Evolutionary conservation across 1,140 invertebrate genomes (phyloP).

Genomic region (Sarcophaga peregrina): DNA sequence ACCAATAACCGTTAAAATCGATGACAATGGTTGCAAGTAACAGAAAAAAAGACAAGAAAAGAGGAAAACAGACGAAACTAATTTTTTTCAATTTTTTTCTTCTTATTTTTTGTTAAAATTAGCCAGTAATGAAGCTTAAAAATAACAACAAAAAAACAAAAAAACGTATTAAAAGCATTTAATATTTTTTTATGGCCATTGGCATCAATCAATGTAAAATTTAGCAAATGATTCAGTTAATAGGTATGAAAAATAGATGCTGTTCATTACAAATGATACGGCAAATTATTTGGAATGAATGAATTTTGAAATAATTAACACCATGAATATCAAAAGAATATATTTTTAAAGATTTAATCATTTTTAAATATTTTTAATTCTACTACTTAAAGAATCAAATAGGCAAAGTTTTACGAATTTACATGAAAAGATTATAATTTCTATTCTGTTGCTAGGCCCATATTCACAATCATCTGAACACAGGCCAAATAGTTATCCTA

Average conservation of each 20-base stretch:
- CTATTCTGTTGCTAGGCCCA: too few species aligned
- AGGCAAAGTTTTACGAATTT: too few species aligned
- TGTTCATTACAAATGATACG: neutral
- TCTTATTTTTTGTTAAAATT: too few species aligned
- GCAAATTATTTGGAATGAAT: conserved; percentile 4
- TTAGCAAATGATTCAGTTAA: neutral
- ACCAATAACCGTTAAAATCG: neutral
- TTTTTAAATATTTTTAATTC: neutral
- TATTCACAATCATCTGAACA: too few species aligned
- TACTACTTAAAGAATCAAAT: neutral
- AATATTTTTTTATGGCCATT: neutral
- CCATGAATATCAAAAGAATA: neutral
- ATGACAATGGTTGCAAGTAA: conserved; percentile 1
- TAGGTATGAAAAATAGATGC: neutral
- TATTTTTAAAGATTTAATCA: neutral
- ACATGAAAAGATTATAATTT: too few species aligned
- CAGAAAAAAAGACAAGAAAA: too few species aligned
- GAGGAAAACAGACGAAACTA: too few species aligned
- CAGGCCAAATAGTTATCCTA: too few species aligned
- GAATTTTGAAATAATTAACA: neutral
- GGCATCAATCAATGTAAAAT: neutral
- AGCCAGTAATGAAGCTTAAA: neutral
- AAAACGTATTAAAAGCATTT: neutral
- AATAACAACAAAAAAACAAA: neutral
- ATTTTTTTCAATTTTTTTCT: too few species aligned